A percentile compares a stretch with the other conserved stretches of the same genome.
These are phyloP conservation scores for Lumbricus terrestris DNA, from an alignment of 2,888 invertebrate genomes.

Conservation along the genomic window DNA sequence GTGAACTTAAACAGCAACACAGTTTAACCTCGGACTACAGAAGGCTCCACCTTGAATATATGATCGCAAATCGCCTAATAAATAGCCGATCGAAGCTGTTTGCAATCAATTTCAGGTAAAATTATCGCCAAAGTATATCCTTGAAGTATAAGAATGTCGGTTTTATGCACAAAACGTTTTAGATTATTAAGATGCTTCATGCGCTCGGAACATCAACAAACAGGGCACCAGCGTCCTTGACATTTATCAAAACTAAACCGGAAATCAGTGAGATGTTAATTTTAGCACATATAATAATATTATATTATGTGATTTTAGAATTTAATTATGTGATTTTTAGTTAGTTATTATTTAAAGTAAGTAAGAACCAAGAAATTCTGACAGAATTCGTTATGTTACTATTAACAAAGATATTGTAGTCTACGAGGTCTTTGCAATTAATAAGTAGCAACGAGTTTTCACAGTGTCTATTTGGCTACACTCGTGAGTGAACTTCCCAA, in stretches of 20 bases:
- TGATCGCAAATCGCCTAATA: no score
- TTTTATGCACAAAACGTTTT: neutral
- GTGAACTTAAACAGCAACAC: neutral
- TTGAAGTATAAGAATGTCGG: neutral
- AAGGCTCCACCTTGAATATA: neutral
- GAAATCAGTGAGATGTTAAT: no score
- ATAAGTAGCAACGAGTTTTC: no score
- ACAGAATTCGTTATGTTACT: no score
- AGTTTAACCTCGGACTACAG: neutral
- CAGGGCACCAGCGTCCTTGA: slow-evolving; percentile 3
- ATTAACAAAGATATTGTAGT: no score
- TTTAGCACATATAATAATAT: neutral
- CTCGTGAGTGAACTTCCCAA: no score
- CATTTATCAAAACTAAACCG: neutral
- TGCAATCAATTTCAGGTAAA: neutral
- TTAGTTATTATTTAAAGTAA: no score
- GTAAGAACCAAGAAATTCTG: no score
- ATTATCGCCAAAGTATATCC: neutral
- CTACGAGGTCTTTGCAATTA: no score
- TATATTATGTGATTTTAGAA: no score
- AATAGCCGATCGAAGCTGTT: neutral
- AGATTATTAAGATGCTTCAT: neutral
- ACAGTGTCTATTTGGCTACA: no score
- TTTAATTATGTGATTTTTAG: no score
- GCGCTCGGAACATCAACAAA: neutral